Evolutionary conservation across 2,797 vertebrate genomes (phyloP), one percentile per base, ranked within the genome.

Genomic region (Sebastes nivosus): DNA sequence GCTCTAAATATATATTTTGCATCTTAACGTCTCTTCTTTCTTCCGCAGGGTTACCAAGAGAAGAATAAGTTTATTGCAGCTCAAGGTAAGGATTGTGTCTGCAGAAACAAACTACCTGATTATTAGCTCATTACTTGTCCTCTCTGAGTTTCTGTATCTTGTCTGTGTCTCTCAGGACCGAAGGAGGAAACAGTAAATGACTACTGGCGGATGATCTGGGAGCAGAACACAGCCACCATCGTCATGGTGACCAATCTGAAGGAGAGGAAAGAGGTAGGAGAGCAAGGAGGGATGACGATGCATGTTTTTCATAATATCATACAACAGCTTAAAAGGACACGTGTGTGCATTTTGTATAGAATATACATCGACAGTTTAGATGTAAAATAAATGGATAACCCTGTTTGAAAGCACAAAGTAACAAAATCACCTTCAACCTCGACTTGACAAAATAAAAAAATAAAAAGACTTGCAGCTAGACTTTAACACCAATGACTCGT

Each of bases 171-270:
- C 72, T 72, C 92, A 99, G 98, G 98, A 92, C 98, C 98, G 66
- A 99, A 99, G 91, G 98, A 99, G 95, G 98, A 99, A 94, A 99
- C 98, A 0, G 97, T 99, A 82, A 99, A 99, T 6, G 98, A 99
- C 87, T 99, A 96, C 91, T 99, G 98, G 98, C 96, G 98, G 81
- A 99, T 99, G 98, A 99, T 99, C 94, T 99, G 98, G 98, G 98
- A 99, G 92, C 98, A 99, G 95, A 99, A 99, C 93, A 99, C 98
- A 60, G 97, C 97, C 0, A 99, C 98, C 20, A 99, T 99, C 8
- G 98, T 99, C 88, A 99, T 99, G 98, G 98, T 99, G 92, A 99
- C 98, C 86, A 99, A 99, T 87, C 95, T 99, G 77, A 99, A 99
- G 90, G 98, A 99, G 91, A 97, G 98, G 86, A 99, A 99, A 80